Evolutionary conservation across 2,113 vertebrate genomes (phyloP).

Genomic region (Nothobranchius furzeri): DNA sequence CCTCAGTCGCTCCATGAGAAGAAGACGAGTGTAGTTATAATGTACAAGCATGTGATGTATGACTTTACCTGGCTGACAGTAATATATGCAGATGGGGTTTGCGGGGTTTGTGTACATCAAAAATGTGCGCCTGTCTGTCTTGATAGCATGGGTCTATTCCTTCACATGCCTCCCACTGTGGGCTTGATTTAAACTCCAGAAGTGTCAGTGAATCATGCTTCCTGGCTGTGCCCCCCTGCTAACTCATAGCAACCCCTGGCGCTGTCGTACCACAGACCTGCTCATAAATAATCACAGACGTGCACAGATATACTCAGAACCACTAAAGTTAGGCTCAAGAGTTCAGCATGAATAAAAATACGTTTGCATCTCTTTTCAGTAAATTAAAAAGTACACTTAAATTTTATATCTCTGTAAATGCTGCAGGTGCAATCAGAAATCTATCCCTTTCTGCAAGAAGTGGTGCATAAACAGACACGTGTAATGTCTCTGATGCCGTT

Average conservation of each 20-base stretch:
- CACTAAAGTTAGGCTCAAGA: not conserved
- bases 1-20: constrained; percentile 14
- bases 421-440: constrained; percentile 6
- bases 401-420: not conserved
- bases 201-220: constrained; percentile 61
- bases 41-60: constrained; percentile 24
- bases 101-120: constrained; percentile 32
- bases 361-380: not conserved
- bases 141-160: constrained; percentile 21
- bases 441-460: not conserved
- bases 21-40: constrained; percentile 21
- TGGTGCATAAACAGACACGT: constrained; percentile 17
- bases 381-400: too few relatives aligned
- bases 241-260: constrained; percentile 19
- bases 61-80: constrained; percentile 38
- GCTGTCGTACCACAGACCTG: constrained; percentile 12
- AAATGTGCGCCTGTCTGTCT: constrained; percentile 14
- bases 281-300: constrained; percentile 44
- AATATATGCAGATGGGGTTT: constrained; percentile 39
- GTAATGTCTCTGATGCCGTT: constrained; percentile 13
- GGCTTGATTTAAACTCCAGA: constrained; percentile 56
- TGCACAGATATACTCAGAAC: not conserved
- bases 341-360: not conserved
- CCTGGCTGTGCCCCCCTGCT: constrained; percentile 46
- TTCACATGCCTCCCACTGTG: constrained; percentile 44